Evolutionary conservation across 2,797 vertebrate species (phyloP), one percentile per base, ranked within the genome.

Genomic region (Siniperca obscura): DNA sequence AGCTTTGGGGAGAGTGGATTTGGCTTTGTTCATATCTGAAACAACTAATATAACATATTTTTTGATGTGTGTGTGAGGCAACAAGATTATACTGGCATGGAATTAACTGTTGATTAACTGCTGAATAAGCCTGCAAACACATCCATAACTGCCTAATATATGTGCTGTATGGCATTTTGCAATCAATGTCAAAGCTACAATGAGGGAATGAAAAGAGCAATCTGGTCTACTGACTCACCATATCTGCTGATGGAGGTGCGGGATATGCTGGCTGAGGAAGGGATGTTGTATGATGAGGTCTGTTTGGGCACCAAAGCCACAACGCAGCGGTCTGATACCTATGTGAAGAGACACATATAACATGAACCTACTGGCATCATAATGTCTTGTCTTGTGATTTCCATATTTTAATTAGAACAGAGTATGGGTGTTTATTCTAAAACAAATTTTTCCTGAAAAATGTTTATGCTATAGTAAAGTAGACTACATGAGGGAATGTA

Each of bases 201-300:
- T 6, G 34, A 11, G 5, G 46, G 17, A 19, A 22, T 36, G 48
- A 44, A 81, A 42, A 57, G 30, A 69, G 21, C 36, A 50, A 25
- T n/a, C 9, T 36, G 44, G 48, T 44, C 7, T 0, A 13, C 3
- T 1, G 67, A 53, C 97, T 97, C 73, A 99, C 98, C 98, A 0
- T 99, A 99, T 98, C 98, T 96, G 78, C 98, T 99, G 86, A 99
- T 99, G 36, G 98, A 99, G 0, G 97, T 97, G 78, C 98, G 94
- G 30, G 98, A 98, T 93, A 99, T 98, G 93, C 98, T 99, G 88
- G 98, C 97, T 2, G 98, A 98, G 75, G 97, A 95, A 4, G 98
- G 98, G 65, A 99, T 99, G 91, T 99, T 99, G 95, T 99, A 99
- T 4, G 98, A 99, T 2, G 98, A 99, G 17, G 98, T 99, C 94